Conservation (phyloP, 2,797 vertebrate genomes). For the Clamator glandarius region DNA sequence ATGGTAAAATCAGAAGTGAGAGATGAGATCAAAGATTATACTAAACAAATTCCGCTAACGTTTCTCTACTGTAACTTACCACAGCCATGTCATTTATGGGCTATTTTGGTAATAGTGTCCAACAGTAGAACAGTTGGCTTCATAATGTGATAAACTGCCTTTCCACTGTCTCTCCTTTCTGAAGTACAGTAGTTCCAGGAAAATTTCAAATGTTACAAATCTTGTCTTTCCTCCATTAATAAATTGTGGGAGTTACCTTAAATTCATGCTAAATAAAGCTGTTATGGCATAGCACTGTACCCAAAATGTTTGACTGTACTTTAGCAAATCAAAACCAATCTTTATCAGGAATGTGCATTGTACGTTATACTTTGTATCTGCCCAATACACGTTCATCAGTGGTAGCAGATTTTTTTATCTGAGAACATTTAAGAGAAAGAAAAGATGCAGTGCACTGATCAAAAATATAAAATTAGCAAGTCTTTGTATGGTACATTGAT, state of each 20-base stretch:
- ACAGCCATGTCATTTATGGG: neutral
- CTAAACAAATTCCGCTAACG: neutral
- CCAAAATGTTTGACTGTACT: neutral
- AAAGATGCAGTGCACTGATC: neutral
- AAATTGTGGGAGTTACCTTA: neutral
- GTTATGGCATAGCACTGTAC: neutral
- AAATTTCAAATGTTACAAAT: neutral
- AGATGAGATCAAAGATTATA: neutral
- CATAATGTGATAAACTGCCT: neutral
- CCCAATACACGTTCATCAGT: neutral
- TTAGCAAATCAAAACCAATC: neutral
- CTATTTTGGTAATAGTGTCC: neutral
- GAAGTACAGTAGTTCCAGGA: neutral
- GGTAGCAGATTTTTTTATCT: neutral
- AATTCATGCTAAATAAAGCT: neutral
- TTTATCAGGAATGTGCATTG: neutral
- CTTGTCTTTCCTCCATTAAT: neutral
- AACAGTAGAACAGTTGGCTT: neutral
- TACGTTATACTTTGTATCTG: neutral
- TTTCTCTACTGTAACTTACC: neutral
- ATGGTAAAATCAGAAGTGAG: neutral
- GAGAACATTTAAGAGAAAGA: neutral
- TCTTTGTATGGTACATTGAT: neutral
- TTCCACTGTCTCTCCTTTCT: neutral
- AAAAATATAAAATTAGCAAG: neutral